Evolutionary conservation across 2,113 vertebrate genomes (phyloP).

Genomic region (Epinephelus lanceolatus): DNA sequence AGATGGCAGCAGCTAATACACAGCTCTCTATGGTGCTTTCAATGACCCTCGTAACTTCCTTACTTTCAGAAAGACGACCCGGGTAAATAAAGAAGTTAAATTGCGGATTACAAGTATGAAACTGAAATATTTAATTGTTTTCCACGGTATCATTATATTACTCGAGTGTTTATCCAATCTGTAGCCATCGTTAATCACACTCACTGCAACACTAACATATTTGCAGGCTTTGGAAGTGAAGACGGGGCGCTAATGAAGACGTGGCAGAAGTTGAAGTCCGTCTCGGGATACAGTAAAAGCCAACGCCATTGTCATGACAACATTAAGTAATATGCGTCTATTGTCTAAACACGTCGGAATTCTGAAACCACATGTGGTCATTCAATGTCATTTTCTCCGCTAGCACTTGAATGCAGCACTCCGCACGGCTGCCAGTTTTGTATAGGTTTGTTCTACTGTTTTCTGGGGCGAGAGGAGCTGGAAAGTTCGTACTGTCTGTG

Average conservation of each 20-base stretch:
- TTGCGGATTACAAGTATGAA: background rate
- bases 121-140: background rate
- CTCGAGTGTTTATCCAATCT: background rate
- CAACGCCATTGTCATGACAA: too few relatives aligned
- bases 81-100: background rate
- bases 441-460: background rate
- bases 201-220: background rate
- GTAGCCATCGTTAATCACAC: background rate
- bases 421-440: too few relatives aligned
- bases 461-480: background rate
- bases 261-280: background rate
- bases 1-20: conserved; percentile 4
- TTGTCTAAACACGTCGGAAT: background rate
- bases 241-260: too few relatives aligned
- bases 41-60: background rate
- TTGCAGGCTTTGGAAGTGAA: background rate
- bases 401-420: background rate
- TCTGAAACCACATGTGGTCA: too few relatives aligned
- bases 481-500: conserved; percentile 7
- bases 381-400: background rate
- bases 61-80: rapidly evolving
- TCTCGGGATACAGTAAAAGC: background rate
- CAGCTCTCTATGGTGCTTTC: conserved; percentile 3
- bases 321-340: background rate
- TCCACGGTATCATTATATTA: background rate